phyloP scores from a whole-genome alignment of 92 coral and sea anemone species.

The Epizoanthus illoricatus region DNA sequence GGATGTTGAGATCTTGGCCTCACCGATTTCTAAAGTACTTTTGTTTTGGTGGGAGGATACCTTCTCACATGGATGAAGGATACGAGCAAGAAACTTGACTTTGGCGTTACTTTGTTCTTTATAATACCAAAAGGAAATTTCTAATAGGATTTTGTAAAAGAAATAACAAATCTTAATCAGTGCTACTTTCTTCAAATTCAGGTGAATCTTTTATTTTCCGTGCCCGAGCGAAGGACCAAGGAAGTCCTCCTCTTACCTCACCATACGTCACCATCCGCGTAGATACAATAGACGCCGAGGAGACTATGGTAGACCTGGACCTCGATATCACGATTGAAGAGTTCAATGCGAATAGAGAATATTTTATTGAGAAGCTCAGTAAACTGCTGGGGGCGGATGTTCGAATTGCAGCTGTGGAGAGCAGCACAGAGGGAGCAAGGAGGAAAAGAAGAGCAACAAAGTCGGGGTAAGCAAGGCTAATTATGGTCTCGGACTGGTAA shows the following conservation, averaged over 20 bases:
- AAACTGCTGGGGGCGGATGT: conserved; percentile 58
- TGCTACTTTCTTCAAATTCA: not conserved
- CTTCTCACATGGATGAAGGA: too few relatives aligned
- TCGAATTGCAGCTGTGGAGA: conserved; percentile 40
- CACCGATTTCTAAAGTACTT: too few relatives aligned
- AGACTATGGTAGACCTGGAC: conserved; percentile 56
- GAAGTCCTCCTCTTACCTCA: conserved; percentile 51
- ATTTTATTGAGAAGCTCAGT: conserved; percentile 45
- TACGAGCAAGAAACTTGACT: too few relatives aligned
- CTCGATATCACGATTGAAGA: conserved; percentile 61
- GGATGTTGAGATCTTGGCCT: not conserved
- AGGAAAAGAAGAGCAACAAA: conserved; percentile 46
- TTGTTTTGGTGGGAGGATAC: too few relatives aligned
- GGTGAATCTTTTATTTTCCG: conserved; percentile 51
- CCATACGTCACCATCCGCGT: conserved; percentile 39
- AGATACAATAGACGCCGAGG: conserved; percentile 58
- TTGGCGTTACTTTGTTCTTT: too few relatives aligned
- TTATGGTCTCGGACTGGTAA: not conserved
- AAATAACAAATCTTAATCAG: too few relatives aligned
- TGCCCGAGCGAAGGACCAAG: conserved; percentile 66
- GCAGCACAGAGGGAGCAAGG: conserved; percentile 16
- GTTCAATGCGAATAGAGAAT: conserved; percentile 54
- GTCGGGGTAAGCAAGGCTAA: not conserved
- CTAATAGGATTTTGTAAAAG: too few relatives aligned
- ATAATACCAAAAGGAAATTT: too few relatives aligned